These are phyloP conservation scores for Suricata suricatta DNA, from an alignment of 2,113 vertebrate species.

Conservation along the genomic window DNA sequence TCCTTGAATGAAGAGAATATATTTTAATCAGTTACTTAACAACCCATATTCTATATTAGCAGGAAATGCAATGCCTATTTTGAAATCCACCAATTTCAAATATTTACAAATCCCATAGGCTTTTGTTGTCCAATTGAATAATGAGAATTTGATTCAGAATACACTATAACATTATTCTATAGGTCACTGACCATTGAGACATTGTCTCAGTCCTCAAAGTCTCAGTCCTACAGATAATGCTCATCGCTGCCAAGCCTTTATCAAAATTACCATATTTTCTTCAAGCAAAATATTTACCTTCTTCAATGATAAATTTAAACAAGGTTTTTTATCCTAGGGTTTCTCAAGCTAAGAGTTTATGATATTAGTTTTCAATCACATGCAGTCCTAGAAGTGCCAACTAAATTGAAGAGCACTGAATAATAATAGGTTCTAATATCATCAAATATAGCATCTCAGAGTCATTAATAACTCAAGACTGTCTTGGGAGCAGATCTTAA, in stretches of 20 bases:
- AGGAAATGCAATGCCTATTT: neutral
- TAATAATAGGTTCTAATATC: neutral
- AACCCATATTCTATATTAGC: neutral
- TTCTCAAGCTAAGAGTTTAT: neutral
- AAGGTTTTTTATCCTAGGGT: accelerated
- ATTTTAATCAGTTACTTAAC: neutral
- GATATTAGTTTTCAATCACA: neutral
- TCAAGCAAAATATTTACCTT: neutral
- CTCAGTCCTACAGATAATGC: neutral
- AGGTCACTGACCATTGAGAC: neutral
- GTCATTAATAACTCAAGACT: accelerated
- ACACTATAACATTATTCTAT: neutral
- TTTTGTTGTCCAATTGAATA: neutral
- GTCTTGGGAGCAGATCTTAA: neutral
- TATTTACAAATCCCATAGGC: neutral
- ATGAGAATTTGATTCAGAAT: neutral
- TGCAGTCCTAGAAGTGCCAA: neutral
- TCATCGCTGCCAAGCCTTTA: accelerated
- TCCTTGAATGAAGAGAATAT: neutral
- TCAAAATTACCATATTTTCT: neutral
- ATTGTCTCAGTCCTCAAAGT: neutral
- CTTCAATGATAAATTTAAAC: neutral
- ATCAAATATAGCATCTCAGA: neutral
- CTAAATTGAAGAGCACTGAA: neutral
- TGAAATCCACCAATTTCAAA: neutral